phyloP scores from a whole-genome alignment of 1,140 invertebrate genomes.

The Pteromalus puparum region DNA sequence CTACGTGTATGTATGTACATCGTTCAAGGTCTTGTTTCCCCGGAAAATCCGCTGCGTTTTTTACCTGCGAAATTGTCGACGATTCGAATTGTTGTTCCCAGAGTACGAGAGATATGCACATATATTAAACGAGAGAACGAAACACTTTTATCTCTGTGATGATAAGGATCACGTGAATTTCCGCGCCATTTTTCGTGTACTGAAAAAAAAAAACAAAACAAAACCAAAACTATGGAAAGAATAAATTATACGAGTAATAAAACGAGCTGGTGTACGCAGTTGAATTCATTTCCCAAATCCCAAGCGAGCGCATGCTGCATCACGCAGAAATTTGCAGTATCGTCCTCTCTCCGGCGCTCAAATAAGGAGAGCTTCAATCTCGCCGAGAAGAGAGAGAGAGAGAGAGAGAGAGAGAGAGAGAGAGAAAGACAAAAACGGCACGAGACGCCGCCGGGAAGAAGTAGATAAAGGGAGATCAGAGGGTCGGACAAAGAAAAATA shows the following conservation, averaged over 20 bases:
- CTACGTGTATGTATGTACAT: not conserved
- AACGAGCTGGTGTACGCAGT: not conserved
- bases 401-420: not conserved
- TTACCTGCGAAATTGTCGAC: no score
- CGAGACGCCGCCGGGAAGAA: slow-evolving; percentile 1
- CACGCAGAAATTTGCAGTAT: not conserved
- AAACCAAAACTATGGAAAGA: slow-evolving; percentile 10
- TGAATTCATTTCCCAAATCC: not conserved
- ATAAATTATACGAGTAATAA: slow-evolving; percentile 40
- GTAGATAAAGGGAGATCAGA: slow-evolving; percentile 15
- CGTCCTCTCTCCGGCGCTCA: no score
- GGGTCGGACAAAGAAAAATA: slow-evolving; percentile 47
- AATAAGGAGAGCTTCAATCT: not conserved
- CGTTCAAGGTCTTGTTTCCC: not conserved
- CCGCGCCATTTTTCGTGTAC: slow-evolving; percentile 46
- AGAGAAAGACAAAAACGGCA: not conserved
- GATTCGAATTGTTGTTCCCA: not conserved
- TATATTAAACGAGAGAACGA: not conserved
- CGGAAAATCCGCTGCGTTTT: no score
- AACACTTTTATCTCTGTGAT: slow-evolving; percentile 37
- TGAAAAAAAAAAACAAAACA: slow-evolving; percentile 5
- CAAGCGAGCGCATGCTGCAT: no score
- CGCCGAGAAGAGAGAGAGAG: not conserved
- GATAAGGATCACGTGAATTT: slow-evolving; percentile 7
- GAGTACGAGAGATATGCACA: no score